Percentiles rank a stretch among this genome's conserved stretches.
These are phyloP conservation scores for Drosophila barbarae DNA, from an alignment of 2,888 invertebrate genomes.

Conservation along the genomic window DNA sequence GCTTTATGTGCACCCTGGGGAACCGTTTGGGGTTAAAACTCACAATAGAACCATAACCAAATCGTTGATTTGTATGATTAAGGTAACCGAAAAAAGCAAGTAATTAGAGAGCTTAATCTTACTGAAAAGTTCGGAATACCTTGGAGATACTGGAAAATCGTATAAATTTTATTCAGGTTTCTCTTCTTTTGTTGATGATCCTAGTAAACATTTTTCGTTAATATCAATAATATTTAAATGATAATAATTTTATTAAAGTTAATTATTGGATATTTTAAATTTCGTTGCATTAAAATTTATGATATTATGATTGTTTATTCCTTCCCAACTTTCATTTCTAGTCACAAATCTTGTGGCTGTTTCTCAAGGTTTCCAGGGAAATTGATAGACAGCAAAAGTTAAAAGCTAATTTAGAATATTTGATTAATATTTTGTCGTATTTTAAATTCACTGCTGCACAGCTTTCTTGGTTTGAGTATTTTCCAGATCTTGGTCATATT, in stretches of 20 bases:
- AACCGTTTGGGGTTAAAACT: conserved; percentile 28
- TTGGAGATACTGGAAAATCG: background rate
- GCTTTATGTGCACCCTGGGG: conserved; percentile 16
- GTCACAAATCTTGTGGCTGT: background rate
- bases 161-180: background rate
- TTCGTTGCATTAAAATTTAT: background rate
- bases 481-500: conserved; percentile 7
- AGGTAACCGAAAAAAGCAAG: conserved; percentile 26
- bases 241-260: too few relatives aligned
- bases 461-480: background rate
- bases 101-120: conserved; percentile 15
- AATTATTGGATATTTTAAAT: background rate
- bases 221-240: too few relatives aligned
- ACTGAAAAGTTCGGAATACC: background rate
- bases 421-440: too few relatives aligned
- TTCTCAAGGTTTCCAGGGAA: background rate
- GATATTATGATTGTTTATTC: too few relatives aligned
- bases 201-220: background rate
- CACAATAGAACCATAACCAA: background rate
- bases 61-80: conserved; percentile 18
- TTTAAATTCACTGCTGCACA: background rate
- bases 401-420: background rate
- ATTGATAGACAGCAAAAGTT: background rate
- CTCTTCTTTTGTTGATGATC: background rate
- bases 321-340: too few relatives aligned